Evolutionary conservation across 1,140 invertebrate genomes (phyloP).

Genomic region (Trissolcus basalis): DNA sequence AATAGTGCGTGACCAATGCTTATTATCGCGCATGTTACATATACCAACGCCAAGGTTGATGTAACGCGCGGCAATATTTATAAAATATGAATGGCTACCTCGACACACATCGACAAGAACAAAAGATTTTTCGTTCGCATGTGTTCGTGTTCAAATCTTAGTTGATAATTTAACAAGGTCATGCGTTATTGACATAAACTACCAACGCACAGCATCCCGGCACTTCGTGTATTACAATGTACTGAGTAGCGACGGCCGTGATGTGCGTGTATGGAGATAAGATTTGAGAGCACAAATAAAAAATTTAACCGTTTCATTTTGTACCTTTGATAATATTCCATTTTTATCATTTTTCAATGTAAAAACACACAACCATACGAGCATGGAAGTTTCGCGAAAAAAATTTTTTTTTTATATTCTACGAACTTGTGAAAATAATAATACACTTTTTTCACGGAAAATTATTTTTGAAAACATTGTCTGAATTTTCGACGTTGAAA

Average conservation of each 20-base stretch:
- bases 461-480: no score
- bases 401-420: no score
- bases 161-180: slow-evolving; percentile 61
- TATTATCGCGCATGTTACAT: slow-evolving; percentile 54
- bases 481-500: no score
- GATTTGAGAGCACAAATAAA: slow-evolving; percentile 14
- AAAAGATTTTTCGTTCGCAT: slow-evolving; percentile 47
- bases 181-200: slow-evolving; percentile 45
- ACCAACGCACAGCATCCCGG: slow-evolving; percentile 42
- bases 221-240: not conserved
- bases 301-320: no score
- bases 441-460: no score
- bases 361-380: no score
- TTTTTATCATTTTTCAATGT: no score
- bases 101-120: slow-evolving; percentile 56
- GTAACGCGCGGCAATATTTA: slow-evolving; percentile 55
- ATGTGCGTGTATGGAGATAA: slow-evolving; percentile 22
- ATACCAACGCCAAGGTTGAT: slow-evolving; percentile 51
- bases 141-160: slow-evolving; percentile 49
- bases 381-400: no score
- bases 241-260: slow-evolving; percentile 3
- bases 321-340: no score
- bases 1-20: slow-evolving; percentile 57
- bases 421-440: no score
- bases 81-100: slow-evolving; percentile 60